phyloP scores from a whole-genome alignment of 2,113 vertebrate species.

The Bagarius yarrelli region DNA sequence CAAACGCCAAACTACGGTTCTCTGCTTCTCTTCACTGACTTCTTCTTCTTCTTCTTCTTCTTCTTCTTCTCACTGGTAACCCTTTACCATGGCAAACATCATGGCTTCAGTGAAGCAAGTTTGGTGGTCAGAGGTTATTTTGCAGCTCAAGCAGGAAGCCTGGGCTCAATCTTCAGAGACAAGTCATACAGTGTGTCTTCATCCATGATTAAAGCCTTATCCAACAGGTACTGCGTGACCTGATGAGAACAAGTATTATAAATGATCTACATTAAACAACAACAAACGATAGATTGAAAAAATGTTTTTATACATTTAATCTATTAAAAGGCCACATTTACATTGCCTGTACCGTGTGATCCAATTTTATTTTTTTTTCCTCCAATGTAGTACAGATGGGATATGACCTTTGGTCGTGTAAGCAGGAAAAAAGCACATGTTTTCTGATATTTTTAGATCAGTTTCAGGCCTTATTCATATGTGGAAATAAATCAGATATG shows the following conservation, averaged over 20 bases:
- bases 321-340: too few relatives aligned
- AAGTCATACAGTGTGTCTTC: slow-evolving; percentile 96
- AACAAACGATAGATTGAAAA: not conserved
- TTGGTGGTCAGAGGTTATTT: slow-evolving; percentile 18
- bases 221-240: slow-evolving; percentile 95
- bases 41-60: not conserved
- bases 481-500: too few relatives aligned
- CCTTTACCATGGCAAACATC: slow-evolving; percentile 12
- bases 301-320: not conserved
- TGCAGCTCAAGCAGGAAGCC: slow-evolving; percentile 87
- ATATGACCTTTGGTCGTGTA: too few relatives aligned
- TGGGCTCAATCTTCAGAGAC: slow-evolving; percentile 94
- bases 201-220: slow-evolving; percentile 93
- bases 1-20: not conserved
- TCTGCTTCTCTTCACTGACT: not conserved
- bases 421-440: too few relatives aligned
- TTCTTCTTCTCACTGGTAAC: not conserved
- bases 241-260: slow-evolving; percentile 55
- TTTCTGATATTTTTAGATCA: too few relatives aligned
- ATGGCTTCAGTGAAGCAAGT: slow-evolving; percentile 34
- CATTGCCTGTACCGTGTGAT: too few relatives aligned
- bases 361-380: too few relatives aligned
- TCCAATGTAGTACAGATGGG: too few relatives aligned
- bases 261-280: not conserved
- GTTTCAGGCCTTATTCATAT: too few relatives aligned